Base-by-base conservation (phyloP, 2,113 vertebrate species). In the Hystrix cristata region DNA sequence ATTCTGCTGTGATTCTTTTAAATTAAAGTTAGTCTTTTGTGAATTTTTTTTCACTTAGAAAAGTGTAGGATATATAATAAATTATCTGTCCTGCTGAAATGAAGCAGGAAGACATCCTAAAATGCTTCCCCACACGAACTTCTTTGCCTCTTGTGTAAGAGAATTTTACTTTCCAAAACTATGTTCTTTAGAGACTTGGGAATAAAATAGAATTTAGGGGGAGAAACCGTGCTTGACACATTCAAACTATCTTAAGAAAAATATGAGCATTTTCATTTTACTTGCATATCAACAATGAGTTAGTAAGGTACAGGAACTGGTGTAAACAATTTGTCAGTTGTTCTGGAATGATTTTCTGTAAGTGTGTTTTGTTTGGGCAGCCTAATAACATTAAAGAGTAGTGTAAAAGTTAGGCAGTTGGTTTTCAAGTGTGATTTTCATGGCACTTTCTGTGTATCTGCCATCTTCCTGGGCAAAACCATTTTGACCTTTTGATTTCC, bases 91-190 rank as follows among this genome's bases (percentile, higher is more conserved):
- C 86, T 90, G 69, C 1, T 86, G 53, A 97, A 98, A 96, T 13
- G 79, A 97, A 96, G 43, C 10, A 97, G 97, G 96, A 95, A 97
- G 97, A 85, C n/a, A 91, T 96, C 95, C 84, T 86, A 96, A 84
- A 97, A 93, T 9, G 83, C 94, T 94, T 96, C 60, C 55, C 13
- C 74, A 57, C 23, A 89, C 96, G 94, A 82, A 94, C 93, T 90
- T 96, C 65, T 96, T 96, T 19, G 53, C 43, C 51, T 97, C 86
- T 95, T 53, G 31, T 46, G n/a, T 87, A 87, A 91, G 91, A 96
- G 92, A 96, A 96, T 27, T 94, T 55, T 71, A 91, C 83, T 83
- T 90, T 16, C 46, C 3, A 93, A 87, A 97, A 76, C 43, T 91
- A 95, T 90, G 65, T 13, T 9, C 81, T 96, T 78, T 93, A 81